These are phyloP conservation scores for Corynorhinus townsendii DNA, from an alignment of 2,113 vertebrate species.

Conservation along the genomic window DNA sequence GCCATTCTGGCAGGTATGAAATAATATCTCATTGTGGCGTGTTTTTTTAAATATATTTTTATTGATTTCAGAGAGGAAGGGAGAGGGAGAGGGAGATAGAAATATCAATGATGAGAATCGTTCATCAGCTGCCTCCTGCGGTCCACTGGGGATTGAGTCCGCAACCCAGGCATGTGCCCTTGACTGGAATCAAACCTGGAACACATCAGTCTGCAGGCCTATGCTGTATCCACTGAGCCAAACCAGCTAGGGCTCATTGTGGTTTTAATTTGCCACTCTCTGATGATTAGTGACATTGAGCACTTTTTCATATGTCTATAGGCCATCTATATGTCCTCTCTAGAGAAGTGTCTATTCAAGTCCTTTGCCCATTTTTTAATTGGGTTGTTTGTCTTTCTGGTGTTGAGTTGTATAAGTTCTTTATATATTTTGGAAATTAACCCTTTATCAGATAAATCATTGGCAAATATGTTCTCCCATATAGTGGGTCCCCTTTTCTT, in stretches of 20 bases:
- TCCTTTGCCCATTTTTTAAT: not conserved
- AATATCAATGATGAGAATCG: too few species aligned
- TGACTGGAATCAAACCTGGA: too few species aligned
- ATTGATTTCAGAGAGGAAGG: too few species aligned
- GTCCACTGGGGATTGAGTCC: too few species aligned
- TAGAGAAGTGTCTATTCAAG: too few species aligned
- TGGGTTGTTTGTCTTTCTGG: not conserved
- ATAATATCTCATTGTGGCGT: not conserved
- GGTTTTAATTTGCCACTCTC: not conserved
- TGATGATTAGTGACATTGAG: not conserved
- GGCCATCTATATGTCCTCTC: not conserved
- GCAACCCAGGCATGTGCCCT: too few species aligned
- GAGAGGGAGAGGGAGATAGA: too few species aligned
- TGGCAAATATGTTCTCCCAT: not conserved
- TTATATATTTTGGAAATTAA: not conserved
- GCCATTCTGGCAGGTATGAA: not conserved
- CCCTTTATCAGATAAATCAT: not conserved
- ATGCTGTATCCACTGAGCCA: too few species aligned
- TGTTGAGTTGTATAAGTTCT: not conserved
- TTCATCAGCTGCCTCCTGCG: too few species aligned
- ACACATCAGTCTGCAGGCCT: too few species aligned
- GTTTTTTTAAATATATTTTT: too few species aligned
- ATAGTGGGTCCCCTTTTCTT: not conserved
- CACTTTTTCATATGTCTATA: not conserved
- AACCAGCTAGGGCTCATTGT: not conserved